phyloP scores from a whole-genome alignment of 92 coral and sea anemone species.

The Palythoa caribaeorum region DNA sequence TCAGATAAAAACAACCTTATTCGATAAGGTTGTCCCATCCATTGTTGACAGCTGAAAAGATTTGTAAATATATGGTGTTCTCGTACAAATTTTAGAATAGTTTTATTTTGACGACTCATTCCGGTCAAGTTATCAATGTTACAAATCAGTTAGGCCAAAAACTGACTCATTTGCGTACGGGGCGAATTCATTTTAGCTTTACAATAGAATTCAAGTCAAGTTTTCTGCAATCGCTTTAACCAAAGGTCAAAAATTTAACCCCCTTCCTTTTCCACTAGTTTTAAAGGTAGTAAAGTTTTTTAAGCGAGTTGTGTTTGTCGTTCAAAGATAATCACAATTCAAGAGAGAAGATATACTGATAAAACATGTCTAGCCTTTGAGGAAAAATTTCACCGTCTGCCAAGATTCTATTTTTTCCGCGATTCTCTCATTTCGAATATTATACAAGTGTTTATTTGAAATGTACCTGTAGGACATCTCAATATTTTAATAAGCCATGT shows the following conservation, averaged over 20 bases:
- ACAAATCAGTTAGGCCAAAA: not conserved
- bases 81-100: not conserved
- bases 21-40: slow-evolving; percentile 10
- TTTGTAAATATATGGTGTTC: not conserved
- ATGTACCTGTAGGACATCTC: not conserved
- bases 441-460: not conserved
- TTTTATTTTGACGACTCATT: not conserved
- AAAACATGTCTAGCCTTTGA: too few species aligned
- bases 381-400: too few species aligned
- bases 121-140: not conserved
- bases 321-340: too few species aligned
- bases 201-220: not conserved
- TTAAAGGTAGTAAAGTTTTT: too few species aligned
- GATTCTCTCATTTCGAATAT: not conserved
- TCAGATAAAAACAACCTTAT: not conserved
- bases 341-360: too few species aligned
- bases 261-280: too few species aligned
- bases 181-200: not conserved
- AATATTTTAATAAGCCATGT: slow-evolving; percentile 1
- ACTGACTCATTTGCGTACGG: not conserved
- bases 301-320: too few species aligned
- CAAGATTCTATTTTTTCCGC: too few species aligned
- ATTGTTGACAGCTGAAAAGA: not conserved
- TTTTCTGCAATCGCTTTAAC: not conserved
- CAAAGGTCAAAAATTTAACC: not conserved